Evolutionary conservation across 2,888 invertebrate genomes (phyloP), one percentile per base, ranked within the genome.

Genomic region (Drosophila pseudotakahashii): DNA sequence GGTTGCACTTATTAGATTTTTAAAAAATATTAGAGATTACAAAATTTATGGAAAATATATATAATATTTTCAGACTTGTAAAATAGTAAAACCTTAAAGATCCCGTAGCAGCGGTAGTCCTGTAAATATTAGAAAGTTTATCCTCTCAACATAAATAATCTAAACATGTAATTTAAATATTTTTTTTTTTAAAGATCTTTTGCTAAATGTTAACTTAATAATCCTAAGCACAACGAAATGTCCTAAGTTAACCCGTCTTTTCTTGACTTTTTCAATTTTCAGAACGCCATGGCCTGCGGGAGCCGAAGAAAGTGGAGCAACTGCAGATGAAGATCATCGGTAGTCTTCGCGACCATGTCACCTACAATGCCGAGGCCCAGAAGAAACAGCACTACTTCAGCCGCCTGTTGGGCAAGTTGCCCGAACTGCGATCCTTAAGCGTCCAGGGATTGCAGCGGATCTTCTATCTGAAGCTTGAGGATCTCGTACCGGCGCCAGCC

Each of bases 301-400:
- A 98, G 89, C 97, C 97, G 0, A 96, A 96, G 90, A 96, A 97
- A 84, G 97, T 99, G 79, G 99, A 99, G 91, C 97, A 97, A 88
- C 93, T 99, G 16, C 98, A 99, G 92, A 98, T 97, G 96, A 98
- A 98, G 92, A 97, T 99, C 89, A 98, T 99, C 86, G 97, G 97
- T 73, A 98, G 98, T 69, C 94, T 99, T 67, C 95, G 98, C 47
- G 99, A 99, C 89, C 99, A 99, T 93, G 98, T 98, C 90, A 98
- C 98, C 19, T 97, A 97, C 92, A 96, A 97, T 91, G 95, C 96
- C 30, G 96, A 97, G 88, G 97, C 96, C 32, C 97, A 97, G 90
- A 94, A 96, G 85, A 98, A 98, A 89, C 96, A 97, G 23, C 97
- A 98, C 89, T 98, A 98, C 93, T 97, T 98, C 94, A 98, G 98